These are phyloP conservation scores for Cephus sareptanus DNA, from an alignment of 2,888 invertebrate genomes.

Conservation along the genomic window DNA sequence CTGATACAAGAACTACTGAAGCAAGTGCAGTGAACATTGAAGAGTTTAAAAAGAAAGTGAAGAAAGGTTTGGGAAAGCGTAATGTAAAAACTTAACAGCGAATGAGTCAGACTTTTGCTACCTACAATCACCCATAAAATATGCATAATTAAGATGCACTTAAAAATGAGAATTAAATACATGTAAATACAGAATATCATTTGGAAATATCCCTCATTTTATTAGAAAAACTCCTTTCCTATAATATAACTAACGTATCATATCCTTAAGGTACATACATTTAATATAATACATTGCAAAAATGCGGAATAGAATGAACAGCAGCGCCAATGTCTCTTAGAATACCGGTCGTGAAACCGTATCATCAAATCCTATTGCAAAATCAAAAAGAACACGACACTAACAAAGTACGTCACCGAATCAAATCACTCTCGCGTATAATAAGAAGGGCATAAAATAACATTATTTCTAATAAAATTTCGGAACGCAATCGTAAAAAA, in stretches of 20 bases:
- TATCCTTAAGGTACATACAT: constrained; percentile 30
- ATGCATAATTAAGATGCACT: neutral
- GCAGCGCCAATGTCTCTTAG: neutral
- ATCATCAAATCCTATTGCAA: constrained; percentile 28
- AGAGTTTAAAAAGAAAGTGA: constrained; percentile 81
- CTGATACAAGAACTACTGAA: constrained; percentile 43
- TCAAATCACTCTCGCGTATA: neutral
- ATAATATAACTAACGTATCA: constrained; percentile 37
- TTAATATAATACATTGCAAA: constrained; percentile 49
- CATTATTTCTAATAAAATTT: constrained; percentile 17
- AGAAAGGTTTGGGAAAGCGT: constrained; percentile 68
- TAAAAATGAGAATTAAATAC: neutral
- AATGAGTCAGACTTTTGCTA: neutral
- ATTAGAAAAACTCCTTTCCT: constrained; percentile 43
- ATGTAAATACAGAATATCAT: neutral
- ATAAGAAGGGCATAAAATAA: constrained; percentile 8
- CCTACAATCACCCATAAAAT: neutral
- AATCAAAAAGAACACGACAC: neutral
- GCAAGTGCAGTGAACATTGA: constrained; percentile 74
- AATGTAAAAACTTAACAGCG: neutral
- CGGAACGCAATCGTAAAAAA: constrained; percentile 7
- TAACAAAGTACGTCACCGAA: neutral
- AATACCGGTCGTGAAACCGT: constrained; percentile 15
- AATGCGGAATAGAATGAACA: constrained; percentile 36
- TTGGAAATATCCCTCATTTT: constrained; percentile 40